These are phyloP conservation scores for Cinara cedri DNA, from an alignment of 2,888 invertebrate genomes.

Conservation along the genomic window DNA sequence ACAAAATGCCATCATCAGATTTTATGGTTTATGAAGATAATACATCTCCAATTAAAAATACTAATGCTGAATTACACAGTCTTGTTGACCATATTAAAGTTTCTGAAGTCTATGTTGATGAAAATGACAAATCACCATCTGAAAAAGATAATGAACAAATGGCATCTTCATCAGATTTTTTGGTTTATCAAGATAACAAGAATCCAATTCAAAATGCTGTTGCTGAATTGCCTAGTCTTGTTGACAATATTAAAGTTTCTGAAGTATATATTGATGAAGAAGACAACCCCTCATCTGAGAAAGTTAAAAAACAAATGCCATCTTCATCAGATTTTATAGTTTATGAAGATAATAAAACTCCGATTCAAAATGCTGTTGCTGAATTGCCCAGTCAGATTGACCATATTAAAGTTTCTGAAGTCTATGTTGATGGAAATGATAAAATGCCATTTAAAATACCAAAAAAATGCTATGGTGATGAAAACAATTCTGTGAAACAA, in stretches of 20 bases:
- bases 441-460: not conserved
- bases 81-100: not conserved
- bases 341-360: not conserved
- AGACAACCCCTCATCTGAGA: too few species aligned
- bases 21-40: too few species aligned
- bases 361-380: not conserved
- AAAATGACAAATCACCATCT: too few species aligned
- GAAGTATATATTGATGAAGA: not conserved
- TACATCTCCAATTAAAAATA: not conserved
- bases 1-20: too few species aligned
- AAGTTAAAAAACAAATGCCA: too few species aligned
- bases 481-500: not conserved
- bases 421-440: slow-evolving; percentile 18
- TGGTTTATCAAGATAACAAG: slow-evolving; percentile 32
- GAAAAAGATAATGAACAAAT: too few species aligned
- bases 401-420: not conserved
- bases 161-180: not conserved
- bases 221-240: not conserved
- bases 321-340: too few species aligned
- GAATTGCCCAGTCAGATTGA: not conserved
- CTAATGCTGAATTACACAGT: not conserved
- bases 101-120: not conserved
- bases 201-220: not conserved
- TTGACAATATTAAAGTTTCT: not conserved
- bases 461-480: not conserved